These are phyloP conservation scores for Dromococcyx pavoninus DNA, from an alignment of 2,797 vertebrate genomes.

Conservation along the genomic window DNA sequence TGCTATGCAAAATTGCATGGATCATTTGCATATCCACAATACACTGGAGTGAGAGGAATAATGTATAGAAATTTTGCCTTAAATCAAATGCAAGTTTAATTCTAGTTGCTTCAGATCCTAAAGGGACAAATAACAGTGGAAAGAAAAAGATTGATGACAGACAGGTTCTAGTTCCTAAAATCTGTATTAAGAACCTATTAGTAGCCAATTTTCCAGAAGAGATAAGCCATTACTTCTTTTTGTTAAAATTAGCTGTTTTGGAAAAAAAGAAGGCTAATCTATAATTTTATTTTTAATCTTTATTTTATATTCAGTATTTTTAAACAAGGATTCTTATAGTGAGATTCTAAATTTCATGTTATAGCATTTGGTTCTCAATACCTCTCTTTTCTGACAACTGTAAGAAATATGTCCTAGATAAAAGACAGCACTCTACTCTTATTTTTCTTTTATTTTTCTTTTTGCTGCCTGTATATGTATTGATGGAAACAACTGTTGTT, in stretches of 20 bases:
- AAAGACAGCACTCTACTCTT: neutral
- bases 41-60: neutral
- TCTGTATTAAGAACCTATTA: neutral
- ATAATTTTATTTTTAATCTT: neutral
- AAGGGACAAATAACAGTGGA: neutral
- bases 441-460: neutral
- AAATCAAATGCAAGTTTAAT: neutral
- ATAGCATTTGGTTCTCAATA: neutral
- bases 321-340: neutral
- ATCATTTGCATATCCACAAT: neutral
- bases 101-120: neutral
- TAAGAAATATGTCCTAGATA: neutral
- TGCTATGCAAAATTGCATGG: neutral
- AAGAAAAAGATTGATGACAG: neutral
- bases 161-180: neutral
- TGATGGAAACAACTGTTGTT: neutral
- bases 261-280: neutral
- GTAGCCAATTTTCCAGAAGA: neutral
- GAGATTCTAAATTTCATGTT: neutral
- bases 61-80: neutral
- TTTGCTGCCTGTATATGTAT: accelerated
- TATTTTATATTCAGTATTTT: neutral
- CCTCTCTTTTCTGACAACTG: neutral
- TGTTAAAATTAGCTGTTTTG: neutral
- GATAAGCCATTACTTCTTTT: neutral